Base-by-base conservation (phyloP, 2,113 vertebrate genomes). In the Melanerpes aurifrons region DNA sequence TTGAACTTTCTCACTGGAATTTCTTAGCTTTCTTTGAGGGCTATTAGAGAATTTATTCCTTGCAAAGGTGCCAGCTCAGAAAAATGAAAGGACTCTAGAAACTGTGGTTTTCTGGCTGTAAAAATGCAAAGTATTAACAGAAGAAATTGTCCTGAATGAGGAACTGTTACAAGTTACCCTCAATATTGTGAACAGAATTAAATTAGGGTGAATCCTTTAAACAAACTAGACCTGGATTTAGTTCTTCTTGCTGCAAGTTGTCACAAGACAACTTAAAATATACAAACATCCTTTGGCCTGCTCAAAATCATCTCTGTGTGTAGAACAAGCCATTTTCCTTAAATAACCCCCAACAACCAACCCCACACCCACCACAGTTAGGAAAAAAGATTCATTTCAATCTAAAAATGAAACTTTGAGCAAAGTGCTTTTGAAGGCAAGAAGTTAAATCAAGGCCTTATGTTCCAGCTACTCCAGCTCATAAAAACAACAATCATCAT, bases 401-500 rank as follows among this genome's bases (percentile, higher is more conserved):
- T 92, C 72, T 92, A 17, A 43, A 86, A 72, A 10, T 3, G 24
- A 73, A 88, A 83, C 17, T 88, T 90, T 24, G 76, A 31, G 48
- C 43, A 87, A 90, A 76, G 67, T 91, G 48, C 58, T 85, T 43
- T 16, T 1, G 10, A 84, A 92, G 78, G 78, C 10, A 40, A 94
- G 50, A 76, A 64, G 82, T 76, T 40, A 70, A 82, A 84, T 80
- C 53, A 47, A 68, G 70, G 25, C 31, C 24, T 93, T 75, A 7
- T 86, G 16, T 77, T 87, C 19, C 64, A 89, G 74, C 66, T 97
- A 82, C 87, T 59, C 59, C 40, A 70, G 75, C 63, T 89, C 73
- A 53, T 82, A 94, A 93, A 94, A 66, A 9, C 47, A 92, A 35
- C 80, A 80, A 93, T 96, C 80, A 92, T 91, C 25, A 91, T 94